Percentiles rank a stretch among this genome's conserved stretches.
Evolutionary conservation across 2,113 vertebrate genomes (phyloP).

Genomic region (Lophura nycthemera): DNA sequence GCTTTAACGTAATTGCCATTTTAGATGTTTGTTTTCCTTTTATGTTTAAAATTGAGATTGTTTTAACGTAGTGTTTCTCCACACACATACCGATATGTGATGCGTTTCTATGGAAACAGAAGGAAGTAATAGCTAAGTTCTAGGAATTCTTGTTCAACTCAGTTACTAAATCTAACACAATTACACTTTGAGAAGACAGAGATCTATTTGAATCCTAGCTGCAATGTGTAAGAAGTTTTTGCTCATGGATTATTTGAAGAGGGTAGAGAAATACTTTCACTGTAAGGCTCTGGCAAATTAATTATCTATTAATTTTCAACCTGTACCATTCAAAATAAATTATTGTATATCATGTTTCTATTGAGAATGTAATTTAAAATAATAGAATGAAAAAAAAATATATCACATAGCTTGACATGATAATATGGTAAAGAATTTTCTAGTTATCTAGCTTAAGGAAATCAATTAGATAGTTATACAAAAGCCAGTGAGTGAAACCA

Average conservation of each 20-base stretch:
- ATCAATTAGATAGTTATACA: not conserved
- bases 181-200: not conserved
- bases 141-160: not conserved
- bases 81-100: not conserved
- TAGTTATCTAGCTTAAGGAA: not conserved
- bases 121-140: slow-evolving; percentile 25
- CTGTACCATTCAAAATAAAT: not conserved
- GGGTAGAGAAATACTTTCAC: not conserved
- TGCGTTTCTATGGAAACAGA: slow-evolving; percentile 57
- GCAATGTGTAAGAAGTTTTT: not conserved
- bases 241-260: not conserved
- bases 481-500: not conserved
- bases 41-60: slow-evolving; percentile 43
- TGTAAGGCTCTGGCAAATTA: not conserved
- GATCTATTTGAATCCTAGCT: not conserved
- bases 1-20: slow-evolving; percentile 21
- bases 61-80: slow-evolving; percentile 50
- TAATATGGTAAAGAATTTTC: not conserved
- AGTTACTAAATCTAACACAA: slow-evolving; percentile 4
- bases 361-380: not conserved
- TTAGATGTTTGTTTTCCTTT: slow-evolving; percentile 35
- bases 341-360: not conserved
- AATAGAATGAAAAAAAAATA: not conserved
- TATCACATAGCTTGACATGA: not conserved
- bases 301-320: not conserved